Evolutionary conservation across 2,888 invertebrate genomes (phyloP), one percentile per base, ranked within the genome.

Genomic region (Plagiodera versicolora): DNA sequence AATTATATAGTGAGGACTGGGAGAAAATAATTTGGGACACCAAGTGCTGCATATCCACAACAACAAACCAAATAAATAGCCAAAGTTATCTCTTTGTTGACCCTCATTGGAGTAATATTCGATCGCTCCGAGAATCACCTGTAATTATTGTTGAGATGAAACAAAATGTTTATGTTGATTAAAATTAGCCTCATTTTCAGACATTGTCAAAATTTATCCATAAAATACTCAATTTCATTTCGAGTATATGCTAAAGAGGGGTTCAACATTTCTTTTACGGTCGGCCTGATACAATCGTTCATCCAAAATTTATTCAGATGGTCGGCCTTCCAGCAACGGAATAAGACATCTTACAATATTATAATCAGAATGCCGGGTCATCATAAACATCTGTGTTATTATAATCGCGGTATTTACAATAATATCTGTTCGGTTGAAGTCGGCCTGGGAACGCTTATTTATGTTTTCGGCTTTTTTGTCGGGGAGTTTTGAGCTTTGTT

Each of bases 391-490:
- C 69, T 69, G 71, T 70, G 70, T 70, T 67, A 71, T 70, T 68
- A 71, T 70, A 69, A 68, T 66, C 66, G 68, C 60, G 66, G 65
- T 70, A 67, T 69, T 70, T 70, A 70, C 69, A 70, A 67, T 68
- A 70, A 70, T 69, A 68, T 67, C 67, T 63, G 66, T 58, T 63
- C 60, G 61, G 62, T 58, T 46, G 62, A 61, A 55, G 55, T 64
- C 61, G 63, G 62, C 52, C 59, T 63, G 55, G 63, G 64, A 67
- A 68, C 60, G 68, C 66, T 71, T 71, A 72, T 74, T 74, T 74
- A 74, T 74, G 74, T 70, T 71, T 73, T 72, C 74, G 74, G 72
- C 69, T 64, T 72, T 70, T 74, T 72, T 74, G 72, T 74, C 72
- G 72, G 71, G 61, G 57, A 60, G 66, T 68, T 67, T 70, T 71